Conservation (phyloP, 2,797 vertebrate species). For the Triplophysa yarkandensis region DNA sequence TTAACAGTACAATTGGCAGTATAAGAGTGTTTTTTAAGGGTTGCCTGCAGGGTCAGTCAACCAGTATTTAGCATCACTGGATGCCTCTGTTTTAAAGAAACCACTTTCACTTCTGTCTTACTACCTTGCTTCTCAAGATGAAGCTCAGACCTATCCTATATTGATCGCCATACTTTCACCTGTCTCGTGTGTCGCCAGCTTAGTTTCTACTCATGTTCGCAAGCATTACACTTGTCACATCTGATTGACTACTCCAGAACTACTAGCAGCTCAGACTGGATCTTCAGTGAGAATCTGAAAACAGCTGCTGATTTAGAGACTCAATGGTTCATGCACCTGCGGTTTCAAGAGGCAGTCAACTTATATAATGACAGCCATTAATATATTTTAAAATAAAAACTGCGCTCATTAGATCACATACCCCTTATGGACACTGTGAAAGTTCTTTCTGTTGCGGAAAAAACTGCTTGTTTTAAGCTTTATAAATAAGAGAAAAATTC, state of each 20-base stretch:
- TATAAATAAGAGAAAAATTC: no score
- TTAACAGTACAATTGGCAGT: constrained; percentile 70
- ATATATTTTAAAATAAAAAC: not conserved
- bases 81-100: no score
- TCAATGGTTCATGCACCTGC: not conserved
- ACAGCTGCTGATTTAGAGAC: not conserved
- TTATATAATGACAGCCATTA: not conserved
- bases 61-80: no score
- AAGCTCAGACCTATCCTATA: not conserved
- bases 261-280: not conserved
- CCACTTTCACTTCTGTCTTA: not conserved
- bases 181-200: not conserved
- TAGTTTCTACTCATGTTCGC: not conserved
- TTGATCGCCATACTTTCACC: not conserved
- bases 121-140: not conserved
- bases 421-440: not conserved
- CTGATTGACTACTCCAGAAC: not conserved
- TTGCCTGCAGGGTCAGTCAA: not conserved
- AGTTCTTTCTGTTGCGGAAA: no score
- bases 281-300: not conserved
- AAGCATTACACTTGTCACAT: not conserved
- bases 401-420: not conserved
- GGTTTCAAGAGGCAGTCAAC: not conserved
- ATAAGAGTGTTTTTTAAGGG: not conserved
- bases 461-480: no score